Evolutionary conservation across 2,888 invertebrate genomes (phyloP).

Genomic region (Drosophila subsilvestris): DNA sequence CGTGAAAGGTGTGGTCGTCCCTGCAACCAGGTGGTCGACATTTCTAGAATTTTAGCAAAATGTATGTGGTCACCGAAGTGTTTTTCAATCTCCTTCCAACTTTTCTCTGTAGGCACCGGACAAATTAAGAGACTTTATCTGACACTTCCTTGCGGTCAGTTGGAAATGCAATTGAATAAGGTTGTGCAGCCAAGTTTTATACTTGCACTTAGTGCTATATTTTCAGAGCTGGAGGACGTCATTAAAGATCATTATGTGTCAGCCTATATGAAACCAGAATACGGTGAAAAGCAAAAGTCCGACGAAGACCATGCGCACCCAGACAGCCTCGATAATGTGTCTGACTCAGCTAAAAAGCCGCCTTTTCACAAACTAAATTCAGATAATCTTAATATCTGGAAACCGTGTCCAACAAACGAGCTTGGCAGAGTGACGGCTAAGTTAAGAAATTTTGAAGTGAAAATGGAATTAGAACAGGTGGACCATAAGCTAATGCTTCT

Average conservation of each 20-base stretch:
- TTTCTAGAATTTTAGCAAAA: neutral
- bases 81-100: too few species aligned
- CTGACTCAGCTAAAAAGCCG: neutral
- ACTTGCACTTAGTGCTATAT: neutral
- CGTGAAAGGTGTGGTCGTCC: too few species aligned
- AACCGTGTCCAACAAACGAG: neutral
- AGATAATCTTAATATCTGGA: neutral
- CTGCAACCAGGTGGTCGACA: neutral
- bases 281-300: too few species aligned
- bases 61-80: neutral
- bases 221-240: neutral
- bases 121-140: neutral
- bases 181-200: neutral
- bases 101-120: neutral
- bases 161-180: neutral
- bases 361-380: neutral
- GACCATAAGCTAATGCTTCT: slow-evolving; percentile 1
- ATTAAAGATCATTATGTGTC: neutral
- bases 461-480: neutral
- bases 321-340: neutral
- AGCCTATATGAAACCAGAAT: neutral
- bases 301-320: too few species aligned
- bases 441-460: neutral
- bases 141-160: neutral
- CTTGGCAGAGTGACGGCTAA: neutral